Evolutionary conservation across 2,888 invertebrate species (phyloP), one percentile per base, ranked within the genome.

Genomic region (Chelonus formosanus): DNA sequence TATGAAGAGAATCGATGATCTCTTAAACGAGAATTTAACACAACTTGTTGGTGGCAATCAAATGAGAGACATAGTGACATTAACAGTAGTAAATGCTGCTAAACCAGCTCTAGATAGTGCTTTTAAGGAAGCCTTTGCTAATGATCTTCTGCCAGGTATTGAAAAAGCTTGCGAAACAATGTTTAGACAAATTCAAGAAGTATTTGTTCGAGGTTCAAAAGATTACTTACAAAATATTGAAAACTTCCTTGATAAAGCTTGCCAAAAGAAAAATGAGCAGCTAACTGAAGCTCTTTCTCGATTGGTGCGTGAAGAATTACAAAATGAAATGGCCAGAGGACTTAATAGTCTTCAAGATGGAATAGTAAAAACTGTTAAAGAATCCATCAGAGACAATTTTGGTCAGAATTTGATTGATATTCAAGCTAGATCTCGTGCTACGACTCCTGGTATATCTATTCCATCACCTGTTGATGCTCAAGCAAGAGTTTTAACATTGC

Each of bases 151-250:
- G 77, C 97, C 97, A 3, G 90, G 91, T 43, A 93, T 96, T 87
- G 96, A 97, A 83, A 91, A 91, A 80, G 90, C 94, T 63, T 93
- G 93, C 75, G 90, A 91, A 77, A 90, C 90, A 79, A 92, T 98
- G 88, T 96, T 97, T 81, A 88, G 90, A 54, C 97, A 98, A 85
- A 88, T 98, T 65, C 95, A 96, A 81, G 92, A 93, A 59, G 90
- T 92, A 20, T 98, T 97, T 85, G 90, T 92, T 60, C 89, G 88
- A 71, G 98, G 98, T 62, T 94, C 96, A 5, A 92, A 91, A 81
- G 96, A 97, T 85, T 96, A 88, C 77, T 82, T 87, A 77, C 85
- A 87, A 72, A 86, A 86, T 67, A 85, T 87, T 48, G 86, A 86
- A 70, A 74, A 81, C 40, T 80, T 87, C 67, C 74, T 86, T 63